phyloP scores from a whole-genome alignment of 2,888 invertebrate species.

The Hyposoter dolosus region DNA sequence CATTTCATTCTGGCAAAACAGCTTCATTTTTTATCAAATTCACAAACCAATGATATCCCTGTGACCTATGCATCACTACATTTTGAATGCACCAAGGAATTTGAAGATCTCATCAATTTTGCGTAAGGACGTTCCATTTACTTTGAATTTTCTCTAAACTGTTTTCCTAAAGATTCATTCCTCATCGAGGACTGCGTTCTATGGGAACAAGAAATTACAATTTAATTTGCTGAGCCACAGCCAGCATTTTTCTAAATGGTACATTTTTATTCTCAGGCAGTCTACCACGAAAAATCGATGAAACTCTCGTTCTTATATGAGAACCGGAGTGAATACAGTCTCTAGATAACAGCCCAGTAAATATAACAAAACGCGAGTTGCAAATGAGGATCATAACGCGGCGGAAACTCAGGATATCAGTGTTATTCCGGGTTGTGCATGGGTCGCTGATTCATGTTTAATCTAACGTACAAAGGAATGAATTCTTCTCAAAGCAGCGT shows the following conservation, averaged over 20 bases:
- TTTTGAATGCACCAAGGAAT: constrained; percentile 63
- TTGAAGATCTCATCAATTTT: constrained; percentile 70
- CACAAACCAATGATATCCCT: constrained; percentile 72
- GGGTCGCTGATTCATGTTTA: constrained; percentile 18
- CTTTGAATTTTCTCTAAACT: neutral
- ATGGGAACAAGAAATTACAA: neutral
- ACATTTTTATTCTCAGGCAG: neutral
- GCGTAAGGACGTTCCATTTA: constrained; percentile 17
- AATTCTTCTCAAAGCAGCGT: constrained; percentile 39
- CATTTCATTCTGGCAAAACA: constrained; percentile 74
- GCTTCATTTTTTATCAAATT: constrained; percentile 80
- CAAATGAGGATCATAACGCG: neutral
- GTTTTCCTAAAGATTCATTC: neutral
- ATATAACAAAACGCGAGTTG: neutral
- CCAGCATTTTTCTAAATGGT: neutral
- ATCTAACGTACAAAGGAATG: constrained; percentile 36
- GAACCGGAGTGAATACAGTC: neutral
- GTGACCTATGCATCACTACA: constrained; percentile 25
- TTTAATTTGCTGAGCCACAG: too few relatives aligned
- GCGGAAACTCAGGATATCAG: neutral
- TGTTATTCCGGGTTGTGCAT: constrained; percentile 12
- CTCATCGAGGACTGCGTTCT: neutral
- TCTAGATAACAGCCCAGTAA: neutral
- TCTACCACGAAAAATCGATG: neutral
- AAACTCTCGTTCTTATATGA: neutral